Conservation (phyloP, 64 coral and sea anemone genomes). For the Orbicella faveolata region DNA sequence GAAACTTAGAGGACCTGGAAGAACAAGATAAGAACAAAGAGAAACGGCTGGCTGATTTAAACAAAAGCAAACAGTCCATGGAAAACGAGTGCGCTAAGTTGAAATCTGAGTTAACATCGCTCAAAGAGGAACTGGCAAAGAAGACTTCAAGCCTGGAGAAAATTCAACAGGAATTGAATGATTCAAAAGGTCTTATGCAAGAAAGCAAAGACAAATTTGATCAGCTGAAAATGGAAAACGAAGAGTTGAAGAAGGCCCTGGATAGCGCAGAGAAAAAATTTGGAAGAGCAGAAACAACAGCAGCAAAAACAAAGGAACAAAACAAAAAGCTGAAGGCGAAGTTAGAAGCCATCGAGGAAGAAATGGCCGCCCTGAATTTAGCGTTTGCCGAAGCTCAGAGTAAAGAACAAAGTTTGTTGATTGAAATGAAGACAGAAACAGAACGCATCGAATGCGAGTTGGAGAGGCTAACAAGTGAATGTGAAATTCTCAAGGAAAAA, state of each 20-base stretch:
- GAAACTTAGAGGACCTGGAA: constrained; percentile 8
- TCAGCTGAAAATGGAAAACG: constrained; percentile 5
- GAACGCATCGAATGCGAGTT: constrained; percentile 41
- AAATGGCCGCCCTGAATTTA: constrained; percentile 25
- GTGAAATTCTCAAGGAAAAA: constrained; percentile 50
- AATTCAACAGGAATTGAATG: constrained; percentile 25
- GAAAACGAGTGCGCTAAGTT: constrained; percentile 12
- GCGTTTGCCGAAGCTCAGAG: constrained; percentile 19
- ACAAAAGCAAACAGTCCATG: neutral
- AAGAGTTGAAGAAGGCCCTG: neutral
- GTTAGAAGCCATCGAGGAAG: constrained; percentile 47
- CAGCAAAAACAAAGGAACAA: constrained; percentile 26
- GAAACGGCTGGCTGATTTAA: constrained; percentile 5
- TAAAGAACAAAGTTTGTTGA: constrained; percentile 32
- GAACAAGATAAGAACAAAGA: constrained; percentile 20
- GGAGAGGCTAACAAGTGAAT: constrained; percentile 53
- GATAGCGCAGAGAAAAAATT: constrained; percentile 20
- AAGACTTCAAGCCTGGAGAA: constrained; percentile 31
- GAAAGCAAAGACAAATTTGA: constrained; percentile 13
- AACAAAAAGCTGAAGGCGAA: constrained; percentile 26
- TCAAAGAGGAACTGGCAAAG: constrained; percentile 6
- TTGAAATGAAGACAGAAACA: constrained; percentile 48
- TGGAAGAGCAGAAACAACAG: neutral
- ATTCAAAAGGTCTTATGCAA: constrained; percentile 7
- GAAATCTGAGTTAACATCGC: neutral